Evolutionary conservation across 2,888 invertebrate genomes (phyloP), one percentile per base, ranked within the genome.

Genomic region (Plebejus anna): DNA sequence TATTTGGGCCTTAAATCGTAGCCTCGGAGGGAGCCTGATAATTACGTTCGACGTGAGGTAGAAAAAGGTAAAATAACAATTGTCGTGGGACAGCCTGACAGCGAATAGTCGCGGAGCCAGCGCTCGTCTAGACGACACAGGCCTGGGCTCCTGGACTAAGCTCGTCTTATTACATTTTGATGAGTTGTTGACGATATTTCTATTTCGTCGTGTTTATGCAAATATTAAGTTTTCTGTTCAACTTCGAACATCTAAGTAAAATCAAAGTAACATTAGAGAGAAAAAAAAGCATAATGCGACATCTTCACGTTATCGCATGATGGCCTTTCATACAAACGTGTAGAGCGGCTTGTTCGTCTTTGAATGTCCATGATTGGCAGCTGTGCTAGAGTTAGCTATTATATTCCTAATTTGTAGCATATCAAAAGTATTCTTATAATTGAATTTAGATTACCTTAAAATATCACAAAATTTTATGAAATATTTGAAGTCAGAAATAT

Each of bases 41-140:
- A 76, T 90, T 85, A 88, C 88, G 85, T 88, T 86, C 87, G 83
- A 82, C 85, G 85, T 84, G 84, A 87, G 86, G 85, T 85, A 84
- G 82, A 84, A 81, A 82, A 83, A 83, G 81, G 83, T 83, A 82
- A 81, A 84, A 82, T 84, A 85, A 85, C 85, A 84, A 90, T 91
- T 90, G 89, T 89, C 89, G 88, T 88, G 87, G 90, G 88, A 89
- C 86, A 84, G 87, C 88, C 89, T 88, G 85, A 90, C 88, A 85
- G 89, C 85, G 88, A 87, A 89, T 91, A 92, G 92, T 90, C 92
- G 90, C 91, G 90, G 87, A 87, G 87, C 86, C 83, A 83, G 82
- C 85, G 85, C 87, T 89, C 90, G 92, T 92, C 92, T 92, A 92
- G 92, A 92, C 92, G 79, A 84, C 6, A 85, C 85, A 87, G 86